Evolutionary conservation across 2,797 vertebrate genomes (phyloP), one percentile per base, ranked within the genome.

Genomic region (Sebastes iracundus): DNA sequence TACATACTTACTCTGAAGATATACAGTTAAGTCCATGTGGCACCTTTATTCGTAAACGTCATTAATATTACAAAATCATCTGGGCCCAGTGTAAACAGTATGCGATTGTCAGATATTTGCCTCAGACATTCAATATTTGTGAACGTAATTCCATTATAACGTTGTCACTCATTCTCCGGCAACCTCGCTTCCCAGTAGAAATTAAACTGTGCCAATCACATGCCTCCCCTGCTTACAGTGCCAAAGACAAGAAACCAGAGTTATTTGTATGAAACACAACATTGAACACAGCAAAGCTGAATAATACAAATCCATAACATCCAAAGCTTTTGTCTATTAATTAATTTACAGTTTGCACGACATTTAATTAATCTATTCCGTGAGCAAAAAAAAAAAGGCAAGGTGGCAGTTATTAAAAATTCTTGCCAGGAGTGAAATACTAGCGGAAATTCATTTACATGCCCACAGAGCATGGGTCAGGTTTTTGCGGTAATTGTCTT

Each of bases 361-460:
- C 86, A 92, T 92, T 94, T 86, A 90, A 90, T 89, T 91, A 91
- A 92, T 87, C 65, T 92, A 81, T 93, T 86, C 27, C 72, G 67
- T 62, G 46, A 73, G 55, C 79, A 27, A 72, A 67, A 20, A 63
- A 78, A 74, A 85, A 63, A 80, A 82, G 28, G 23, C 66, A 64
- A 59, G 64, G 28, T 79, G 60, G 87, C 68, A 89, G 86, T 90
- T 93, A 93, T 92, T 93, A 90, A 87, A 90, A 88, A 81, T 80
- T 88, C 77, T 92, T 89, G 92, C 92, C 92, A 87, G 86, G 64
- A 93, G 92, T 92, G 81, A 92, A 92, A 93, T 91, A 91, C 87
- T 75, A 66, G 77, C 16, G 49, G 59, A 87, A 92, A 93, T 90
- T 87, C 46, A 90, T 93, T 92, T 92, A 86, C 78, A 89, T 84